Base-by-base conservation (phyloP, 1,140 invertebrate species). In the Rhyzopertha dominica region DNA sequence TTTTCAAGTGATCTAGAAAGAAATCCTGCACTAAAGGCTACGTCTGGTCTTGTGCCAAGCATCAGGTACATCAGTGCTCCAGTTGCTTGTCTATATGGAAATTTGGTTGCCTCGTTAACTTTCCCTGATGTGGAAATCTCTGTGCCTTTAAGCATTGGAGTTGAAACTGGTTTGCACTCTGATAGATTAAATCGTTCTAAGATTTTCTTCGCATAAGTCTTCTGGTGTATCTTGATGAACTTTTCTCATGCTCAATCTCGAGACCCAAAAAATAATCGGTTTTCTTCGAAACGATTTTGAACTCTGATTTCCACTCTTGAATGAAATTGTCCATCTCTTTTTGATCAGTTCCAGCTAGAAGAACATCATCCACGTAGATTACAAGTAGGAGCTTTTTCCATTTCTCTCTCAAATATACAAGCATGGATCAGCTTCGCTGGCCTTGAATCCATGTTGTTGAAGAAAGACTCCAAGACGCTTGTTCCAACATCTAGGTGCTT, bases 361-460 rank as follows among this genome's bases (percentile, higher is more conserved):
- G 32, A 8, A 63, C 67, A 59, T 74, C 71, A 55, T 74, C 72
- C 10, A 74, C 70, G 63, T 72, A 73, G 3, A 73, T 50, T 10
- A 56, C 56, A 1, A 73, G 22, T 17, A 68, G 54, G 2, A 66
- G 48, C 39, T 53, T 56, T 14, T 42, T 34, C 45, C 51, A 9
- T 54, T 50, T 4, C 54, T 24, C 20, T 30, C 24, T 5, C 47
- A 44, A 13, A 59, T 52, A 51, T 63, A 71, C 5, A 70, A 53
- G 59, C 67, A 68, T 5, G 56, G 50, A 43, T 73, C 68, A 10
- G 57, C 61, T 23, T 48, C 29, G 37, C 51, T 58, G 4, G 52
- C 55, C 1, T 40, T 45, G 30, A 74, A 65, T 2, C 62, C 61
- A 49, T 63, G 54, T 3, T 62, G 59, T 16, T 44, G 35, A 12